Evolutionary conservation across 2,888 invertebrate species (phyloP).

Genomic region (Tribolium freemani): DNA sequence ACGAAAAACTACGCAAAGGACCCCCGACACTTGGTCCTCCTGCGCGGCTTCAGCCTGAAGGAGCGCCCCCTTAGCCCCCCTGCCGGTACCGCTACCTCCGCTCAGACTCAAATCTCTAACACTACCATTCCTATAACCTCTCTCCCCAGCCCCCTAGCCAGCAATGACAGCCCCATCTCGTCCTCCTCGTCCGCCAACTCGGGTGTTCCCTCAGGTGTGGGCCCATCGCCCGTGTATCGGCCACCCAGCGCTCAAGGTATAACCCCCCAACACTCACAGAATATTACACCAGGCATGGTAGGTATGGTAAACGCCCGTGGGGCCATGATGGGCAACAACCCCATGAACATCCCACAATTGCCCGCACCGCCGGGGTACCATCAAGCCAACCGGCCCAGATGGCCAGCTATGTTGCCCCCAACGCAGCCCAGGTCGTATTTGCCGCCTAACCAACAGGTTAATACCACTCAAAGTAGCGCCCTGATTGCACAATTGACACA

Average conservation of each 20-base stretch:
- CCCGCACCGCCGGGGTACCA: conserved; percentile 43
- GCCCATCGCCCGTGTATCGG: conserved; percentile 67
- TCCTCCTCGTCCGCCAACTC: conserved; percentile 41
- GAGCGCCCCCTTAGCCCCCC: conserved; percentile 79
- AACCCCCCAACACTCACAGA: conserved; percentile 52
- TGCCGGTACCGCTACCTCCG: conserved; percentile 63
- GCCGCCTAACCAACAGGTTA: conserved; percentile 51
- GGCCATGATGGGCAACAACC: conserved; percentile 54
- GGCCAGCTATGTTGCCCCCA: conserved; percentile 77
- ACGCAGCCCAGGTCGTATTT: conserved; percentile 65
- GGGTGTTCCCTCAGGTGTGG: conserved; percentile 54
- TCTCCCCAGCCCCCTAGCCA: conserved; percentile 71
- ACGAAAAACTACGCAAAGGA: conserved; percentile 94
- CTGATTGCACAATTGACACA: conserved; percentile 73
- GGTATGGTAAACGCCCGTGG: conserved; percentile 61
- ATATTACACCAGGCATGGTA: conserved; percentile 54
- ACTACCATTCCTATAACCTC: conserved; percentile 65
- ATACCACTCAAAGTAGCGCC: conserved; percentile 70
- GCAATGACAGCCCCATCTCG: conserved; percentile 71
- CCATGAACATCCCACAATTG: conserved; percentile 41
- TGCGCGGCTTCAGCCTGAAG: conserved; percentile 77
- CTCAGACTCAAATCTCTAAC: conserved; percentile 63
- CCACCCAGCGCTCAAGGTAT: conserved; percentile 61
- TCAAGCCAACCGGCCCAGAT: conserved; percentile 52
- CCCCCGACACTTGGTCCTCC: conserved; percentile 83